phyloP scores from a whole-genome alignment of 2,888 invertebrate genomes.

The Leucophora obtusa region DNA sequence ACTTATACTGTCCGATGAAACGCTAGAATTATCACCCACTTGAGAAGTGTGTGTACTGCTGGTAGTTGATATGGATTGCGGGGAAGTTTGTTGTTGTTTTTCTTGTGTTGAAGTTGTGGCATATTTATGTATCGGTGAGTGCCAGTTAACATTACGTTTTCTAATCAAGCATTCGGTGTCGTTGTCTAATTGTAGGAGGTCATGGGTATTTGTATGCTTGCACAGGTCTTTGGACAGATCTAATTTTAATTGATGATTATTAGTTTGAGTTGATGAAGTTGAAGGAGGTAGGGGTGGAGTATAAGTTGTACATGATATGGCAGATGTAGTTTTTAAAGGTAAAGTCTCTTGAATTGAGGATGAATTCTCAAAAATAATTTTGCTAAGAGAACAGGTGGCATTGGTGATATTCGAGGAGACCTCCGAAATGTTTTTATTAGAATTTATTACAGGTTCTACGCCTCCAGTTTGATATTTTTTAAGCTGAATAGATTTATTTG shows the following conservation, averaged over 20 bases:
- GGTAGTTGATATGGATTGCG: constrained; percentile 64
- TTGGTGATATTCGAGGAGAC: constrained; percentile 26
- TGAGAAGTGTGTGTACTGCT: constrained; percentile 65
- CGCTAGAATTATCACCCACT: constrained; percentile 52
- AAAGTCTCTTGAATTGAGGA: not conserved
- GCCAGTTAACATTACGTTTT: constrained; percentile 78
- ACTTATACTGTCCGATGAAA: constrained; percentile 48
- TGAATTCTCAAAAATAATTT: not conserved
- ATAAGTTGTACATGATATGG: not conserved
- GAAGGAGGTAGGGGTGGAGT: constrained; percentile 13
- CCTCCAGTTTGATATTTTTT: constrained; percentile 27
- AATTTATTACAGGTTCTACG: constrained; percentile 26
- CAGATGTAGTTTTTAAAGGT: constrained; percentile 1
- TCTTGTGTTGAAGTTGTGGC: constrained; percentile 69
- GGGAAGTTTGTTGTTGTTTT: constrained; percentile 72
- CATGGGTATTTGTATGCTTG: constrained; percentile 11
- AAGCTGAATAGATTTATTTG: constrained; percentile 8
- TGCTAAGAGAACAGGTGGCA: not conserved
- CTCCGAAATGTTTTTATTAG: constrained; percentile 32
- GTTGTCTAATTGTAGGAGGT: constrained; percentile 23
- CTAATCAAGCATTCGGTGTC: constrained; percentile 51
- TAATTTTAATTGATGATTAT: constrained; percentile 32
- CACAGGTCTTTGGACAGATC: constrained; percentile 20
- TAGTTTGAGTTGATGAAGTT: constrained; percentile 23
- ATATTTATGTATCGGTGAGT: constrained; percentile 76